A percentile compares a stretch with the other conserved stretches of the same genome.
These are phyloP conservation scores for Dascyllus trimaculatus DNA, from an alignment of 2,113 vertebrate genomes.

Conservation along the genomic window DNA sequence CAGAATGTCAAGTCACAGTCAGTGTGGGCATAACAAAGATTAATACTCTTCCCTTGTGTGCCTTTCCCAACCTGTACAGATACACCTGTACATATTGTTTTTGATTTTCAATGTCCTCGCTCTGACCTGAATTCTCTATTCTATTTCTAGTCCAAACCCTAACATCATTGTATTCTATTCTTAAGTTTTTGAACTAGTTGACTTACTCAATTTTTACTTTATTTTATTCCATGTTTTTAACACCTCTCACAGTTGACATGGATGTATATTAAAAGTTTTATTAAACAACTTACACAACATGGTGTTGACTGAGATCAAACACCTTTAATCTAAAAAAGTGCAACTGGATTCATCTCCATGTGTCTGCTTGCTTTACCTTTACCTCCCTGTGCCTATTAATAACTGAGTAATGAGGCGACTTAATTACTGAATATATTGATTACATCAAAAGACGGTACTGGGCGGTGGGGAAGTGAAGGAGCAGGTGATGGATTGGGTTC, in stretches of 20 bases:
- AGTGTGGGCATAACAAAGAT: slow-evolving; percentile 14
- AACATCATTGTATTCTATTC: not conserved
- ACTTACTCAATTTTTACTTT: not conserved
- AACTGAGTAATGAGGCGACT: slow-evolving; percentile 21
- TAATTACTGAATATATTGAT: not conserved
- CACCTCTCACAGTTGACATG: slow-evolving; percentile 3
- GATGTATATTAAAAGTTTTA: slow-evolving; percentile 43
- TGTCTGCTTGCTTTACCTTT: slow-evolving; percentile 52
- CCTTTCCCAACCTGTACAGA: slow-evolving; percentile 64
- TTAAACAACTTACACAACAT: not conserved
- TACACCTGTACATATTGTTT: slow-evolving; percentile 9
- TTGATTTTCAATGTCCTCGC: not conserved
- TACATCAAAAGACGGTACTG: slow-evolving; percentile 1
- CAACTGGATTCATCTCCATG: slow-evolving; percentile 31
- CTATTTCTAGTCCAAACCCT: slow-evolving; percentile 10
- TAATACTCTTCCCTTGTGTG: slow-evolving; percentile 61
- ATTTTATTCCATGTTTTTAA: not conserved
- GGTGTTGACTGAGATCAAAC: not conserved
- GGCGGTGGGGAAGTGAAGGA: not conserved
- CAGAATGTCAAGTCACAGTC: slow-evolving; percentile 21
- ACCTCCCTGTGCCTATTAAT: slow-evolving; percentile 67
- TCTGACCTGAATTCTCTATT: slow-evolving; percentile 4
- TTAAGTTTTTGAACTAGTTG: slow-evolving; percentile 7
- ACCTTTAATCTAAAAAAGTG: slow-evolving; percentile 38
- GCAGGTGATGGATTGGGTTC: not conserved